Evolutionary conservation across 1,140 invertebrate genomes (phyloP), one percentile per base, ranked within the genome.

Genomic region (Pentalonia nigronervosa): DNA sequence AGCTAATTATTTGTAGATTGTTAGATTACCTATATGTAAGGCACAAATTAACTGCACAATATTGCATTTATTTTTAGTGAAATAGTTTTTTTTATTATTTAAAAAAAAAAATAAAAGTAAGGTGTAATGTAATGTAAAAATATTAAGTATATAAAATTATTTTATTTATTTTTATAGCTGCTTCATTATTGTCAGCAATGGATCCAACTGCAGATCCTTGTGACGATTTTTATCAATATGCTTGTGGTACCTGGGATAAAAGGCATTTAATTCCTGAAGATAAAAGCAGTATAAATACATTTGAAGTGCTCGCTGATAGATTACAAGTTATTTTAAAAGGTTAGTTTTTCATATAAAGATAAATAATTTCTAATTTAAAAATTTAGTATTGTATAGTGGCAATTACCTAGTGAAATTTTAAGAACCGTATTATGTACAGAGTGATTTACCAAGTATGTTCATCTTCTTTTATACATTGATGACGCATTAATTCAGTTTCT

Each of bases 181-280:
- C 98, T 20, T 98, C 97, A 45, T 95, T 99, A 94, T 95, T 99
- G 94, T 96, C 97, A 30, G 97, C 97, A 41, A 99, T 99, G 98
- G 97, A 99, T 94, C 95, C 96, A 23, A 96, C 95, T 0, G 97
- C 97, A 0, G 97, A 98, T 95, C 98, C 98, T 20, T 99, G 98
- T 95, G 96, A 96, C 36, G 97, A 99, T 95, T 99, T 99, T 95
- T 99, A 98, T 95, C 97, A 98, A 95, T 98, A 97, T 94, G 98
- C 98, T 1, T 98, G 98, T 94, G 98, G 98, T 2, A 97, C 97
- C 3, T 99, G 98, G 98, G 98, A 99, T 95, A 97, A 97, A 94
- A 96, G 97, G 93, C 97, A 99, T 95, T 96, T 98, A 7, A 99
- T 99, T 94, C 98, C 98, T 0, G 98, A 98, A 94, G 98, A 99